phyloP scores from a whole-genome alignment of 1,140 invertebrate species.

The Drosophila repletoides region DNA sequence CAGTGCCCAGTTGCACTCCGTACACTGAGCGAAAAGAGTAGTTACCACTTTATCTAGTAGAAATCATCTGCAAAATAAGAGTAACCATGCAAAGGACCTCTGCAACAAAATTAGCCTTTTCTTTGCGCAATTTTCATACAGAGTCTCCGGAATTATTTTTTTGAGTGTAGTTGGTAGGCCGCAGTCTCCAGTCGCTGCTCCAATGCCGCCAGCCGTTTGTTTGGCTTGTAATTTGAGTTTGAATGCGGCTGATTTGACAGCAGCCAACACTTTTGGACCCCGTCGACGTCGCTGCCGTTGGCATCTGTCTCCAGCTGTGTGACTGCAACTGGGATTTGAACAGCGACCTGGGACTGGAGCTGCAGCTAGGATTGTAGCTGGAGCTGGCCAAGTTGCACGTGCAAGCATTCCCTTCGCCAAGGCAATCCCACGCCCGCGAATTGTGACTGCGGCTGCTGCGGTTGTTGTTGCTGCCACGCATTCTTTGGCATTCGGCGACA shows the following conservation, averaged over 20 bases:
- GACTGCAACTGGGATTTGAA: not conserved
- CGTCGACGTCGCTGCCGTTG: constrained; percentile 1
- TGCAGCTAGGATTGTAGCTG: not conserved
- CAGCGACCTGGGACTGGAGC: not conserved
- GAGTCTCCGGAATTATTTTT: no score
- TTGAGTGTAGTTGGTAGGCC: not conserved
- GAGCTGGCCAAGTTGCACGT: constrained; percentile 48
- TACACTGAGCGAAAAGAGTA: no score
- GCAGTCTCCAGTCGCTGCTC: not conserved
- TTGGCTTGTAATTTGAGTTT: constrained; percentile 75
- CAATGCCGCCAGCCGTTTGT: constrained; percentile 41
- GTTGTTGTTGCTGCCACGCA: constrained; percentile 48
- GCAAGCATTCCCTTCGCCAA: constrained; percentile 35
- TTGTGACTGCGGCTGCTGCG: no score
- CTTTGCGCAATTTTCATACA: no score
- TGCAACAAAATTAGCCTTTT: no score
- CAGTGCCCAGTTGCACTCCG: constrained; percentile 18
- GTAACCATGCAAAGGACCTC: no score
- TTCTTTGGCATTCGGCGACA: constrained; percentile 14
- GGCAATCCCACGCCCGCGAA: constrained; percentile 33
- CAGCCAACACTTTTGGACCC: constrained; percentile 62
- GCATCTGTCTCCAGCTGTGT: constrained; percentile 65
- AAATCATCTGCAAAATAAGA: no score
- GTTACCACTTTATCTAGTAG: no score
- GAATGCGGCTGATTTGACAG: constrained; percentile 77